A percentile compares a stretch with the other conserved stretches of the same genome.
Conservation (phyloP, 1,140 invertebrate species). For the Centruroides sculpturatus region DNA sequence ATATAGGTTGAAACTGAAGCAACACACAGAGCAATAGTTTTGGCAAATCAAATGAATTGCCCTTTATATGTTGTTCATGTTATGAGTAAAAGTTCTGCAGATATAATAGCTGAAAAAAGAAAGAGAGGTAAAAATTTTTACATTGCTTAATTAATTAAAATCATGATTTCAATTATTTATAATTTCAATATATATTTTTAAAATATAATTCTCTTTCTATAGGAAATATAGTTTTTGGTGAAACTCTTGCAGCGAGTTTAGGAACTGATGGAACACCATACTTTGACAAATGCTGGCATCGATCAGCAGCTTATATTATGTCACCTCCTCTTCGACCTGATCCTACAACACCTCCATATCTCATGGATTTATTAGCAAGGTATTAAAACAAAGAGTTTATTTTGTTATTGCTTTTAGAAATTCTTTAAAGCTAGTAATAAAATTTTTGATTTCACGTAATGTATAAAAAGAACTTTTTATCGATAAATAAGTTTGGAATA, state of each 20-base stretch:
- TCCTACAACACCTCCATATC: conserved; percentile 56
- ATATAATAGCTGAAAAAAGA: conserved; percentile 56
- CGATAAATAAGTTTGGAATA: too few species aligned
- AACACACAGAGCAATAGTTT: conserved; percentile 82
- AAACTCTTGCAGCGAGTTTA: conserved; percentile 77
- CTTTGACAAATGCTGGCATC: conserved; percentile 62
- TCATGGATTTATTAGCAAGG: conserved; percentile 72
- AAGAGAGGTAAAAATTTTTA: conserved; percentile 35
- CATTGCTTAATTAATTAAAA: too few species aligned
- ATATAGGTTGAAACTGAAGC: conserved; percentile 81
- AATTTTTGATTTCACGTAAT: too few species aligned
- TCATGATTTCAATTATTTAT: too few species aligned
- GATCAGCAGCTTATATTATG: conserved; percentile 78
- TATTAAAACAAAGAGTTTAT: conserved; percentile 31
- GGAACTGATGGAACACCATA: conserved; percentile 64
- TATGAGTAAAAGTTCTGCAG: conserved; percentile 83
- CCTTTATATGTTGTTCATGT: conserved; percentile 94
- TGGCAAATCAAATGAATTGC: conserved; percentile 80
- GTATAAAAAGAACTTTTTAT: too few species aligned
- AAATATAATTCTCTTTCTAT: neutral
- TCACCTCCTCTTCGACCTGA: conserved; percentile 82
- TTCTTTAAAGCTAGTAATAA: neutral
- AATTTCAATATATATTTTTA: too few species aligned
- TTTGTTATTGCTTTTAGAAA: neutral
- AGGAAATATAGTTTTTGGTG: conserved; percentile 64